Base-by-base conservation (phyloP, 2,797 vertebrate genomes). In the Enteromius argenteus region DNA sequence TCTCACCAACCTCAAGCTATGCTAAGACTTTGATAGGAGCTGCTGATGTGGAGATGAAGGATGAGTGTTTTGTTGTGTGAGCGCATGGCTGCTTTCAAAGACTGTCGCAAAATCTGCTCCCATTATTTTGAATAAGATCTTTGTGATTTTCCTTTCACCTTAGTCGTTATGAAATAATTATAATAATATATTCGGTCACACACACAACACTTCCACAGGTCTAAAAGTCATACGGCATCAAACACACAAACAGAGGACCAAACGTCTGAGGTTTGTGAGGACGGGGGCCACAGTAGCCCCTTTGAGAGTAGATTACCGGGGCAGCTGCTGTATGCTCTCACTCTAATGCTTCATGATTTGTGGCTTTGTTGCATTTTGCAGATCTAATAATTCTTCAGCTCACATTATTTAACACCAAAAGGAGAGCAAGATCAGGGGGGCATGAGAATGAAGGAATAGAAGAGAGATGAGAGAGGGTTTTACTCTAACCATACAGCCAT, bases 271-370 rank as follows among this genome's bases (percentile, higher is more conserved):
- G 60, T 73, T 76, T 80, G 56, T 46, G 68, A 76, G 80, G 80
- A 79, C 49, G 46, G 49, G 30, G 69, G 79, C 67, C 89, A 94
- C 92, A 93, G 92, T 88, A 93, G 89, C 46, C 87, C 90, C 92
- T 93, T 93, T 95, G 90, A 94, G 88, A 86, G 79, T 85, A 87
- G 93, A 94, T 93, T 93, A 94, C 86, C 80, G 90, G 15, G 81
- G 87, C 90, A 91, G 85, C 87, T 88, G 90, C 87, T 90, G 88
- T 69, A 89, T 71, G 39, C 76, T 91, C 91, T 90, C 87, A 92
- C 90, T 87, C 86, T 86, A 91, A 92, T 92, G 83, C 89, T 88
- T 87, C 79, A 79, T 90, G 90, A 92, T 92, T 91, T 91, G 88
- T 91, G 90, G 88, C 89, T 89, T 91, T 90, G 85, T 83, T 87